These are phyloP conservation scores for Myotis lucifugus DNA, from an alignment of 2,113 vertebrate species.

Conservation along the genomic window DNA sequence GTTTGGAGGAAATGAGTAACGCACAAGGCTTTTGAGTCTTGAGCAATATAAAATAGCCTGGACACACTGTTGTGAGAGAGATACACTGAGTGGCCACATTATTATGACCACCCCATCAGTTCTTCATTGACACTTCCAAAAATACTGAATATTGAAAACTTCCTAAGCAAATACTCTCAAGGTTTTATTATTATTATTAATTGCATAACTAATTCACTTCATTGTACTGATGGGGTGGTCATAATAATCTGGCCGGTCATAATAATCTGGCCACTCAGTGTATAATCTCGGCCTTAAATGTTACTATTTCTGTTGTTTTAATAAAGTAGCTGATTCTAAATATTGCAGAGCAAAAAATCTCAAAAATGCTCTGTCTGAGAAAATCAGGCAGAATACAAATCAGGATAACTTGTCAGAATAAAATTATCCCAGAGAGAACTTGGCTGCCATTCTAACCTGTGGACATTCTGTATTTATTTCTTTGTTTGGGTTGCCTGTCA, in stretches of 20 bases:
- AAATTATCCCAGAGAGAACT: slow-evolving; percentile 45
- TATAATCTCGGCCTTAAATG: slow-evolving; percentile 1
- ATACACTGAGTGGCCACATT: not conserved
- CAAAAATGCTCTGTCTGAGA: slow-evolving; percentile 11
- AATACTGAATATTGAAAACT: no score
- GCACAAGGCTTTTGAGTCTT: slow-evolving; percentile 20
- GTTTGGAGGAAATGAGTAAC: slow-evolving; percentile 65
- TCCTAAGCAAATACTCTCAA: no score
- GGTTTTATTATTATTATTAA: no score
- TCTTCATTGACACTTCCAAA: no score
- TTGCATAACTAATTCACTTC: no score
- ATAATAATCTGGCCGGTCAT: no score
- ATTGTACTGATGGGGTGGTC: no score
- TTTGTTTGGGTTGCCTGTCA: slow-evolving; percentile 8
- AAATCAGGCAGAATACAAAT: slow-evolving; percentile 47
- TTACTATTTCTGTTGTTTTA: slow-evolving; percentile 49
- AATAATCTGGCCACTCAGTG: no score
- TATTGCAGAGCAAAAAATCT: slow-evolving; percentile 31
- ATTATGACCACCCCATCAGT: no score
- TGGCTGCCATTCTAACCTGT: not conserved
- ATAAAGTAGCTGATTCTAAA: slow-evolving; percentile 28
- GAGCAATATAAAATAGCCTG: slow-evolving; percentile 45
- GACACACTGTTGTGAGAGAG: not conserved
- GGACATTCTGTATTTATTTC: slow-evolving; percentile 22
- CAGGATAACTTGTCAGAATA: slow-evolving; percentile 26